Evolutionary conservation across 2,797 vertebrate genomes (phyloP), one percentile per base, ranked within the genome.

Genomic region (Spinibarbus caldwelli): DNA sequence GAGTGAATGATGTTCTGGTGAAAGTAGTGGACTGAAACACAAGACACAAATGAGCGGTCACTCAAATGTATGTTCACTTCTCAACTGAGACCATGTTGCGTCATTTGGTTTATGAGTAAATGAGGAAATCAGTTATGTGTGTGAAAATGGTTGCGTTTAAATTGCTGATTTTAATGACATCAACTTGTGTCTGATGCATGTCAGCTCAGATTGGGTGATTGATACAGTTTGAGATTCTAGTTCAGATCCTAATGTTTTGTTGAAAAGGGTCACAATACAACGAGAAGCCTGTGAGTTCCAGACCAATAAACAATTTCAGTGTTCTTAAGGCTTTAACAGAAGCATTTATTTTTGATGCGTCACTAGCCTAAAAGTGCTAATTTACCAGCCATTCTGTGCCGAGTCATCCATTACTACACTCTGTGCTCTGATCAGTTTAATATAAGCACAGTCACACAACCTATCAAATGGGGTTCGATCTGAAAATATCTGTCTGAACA

Each of bases 1-100:
- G 89, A 96, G 96, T 88, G 4, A 12, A 71, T 57, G 21, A 84
- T 23, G 38, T 34, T 68, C 62, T 79, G 41, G 15, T 15, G 26
- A 43, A 57, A 10, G n/a, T 45, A 31, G 67, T 23, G 15, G n/a
- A 82, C 80, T 36, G 41, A 67, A 76, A 29, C 21, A 47, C 31
- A 73, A 21, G 80, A 45, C 19, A 62, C 52, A 62, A 82, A 41
- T 62, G 68, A 82, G 54, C 29, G 15, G 34, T 43, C 45, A 31
- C 5, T 36, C 31, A 47, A n/a, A 41, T 45, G 10, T 31, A 43
- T 72, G 38, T 15, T 59, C 9, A 57, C 9, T 38, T 57, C 52
- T 43, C 2, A 14, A 26, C 8, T 38, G 73, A 17, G 34, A 57
- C 26, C 23, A 57, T 38, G 23, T 38, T 47, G 15, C 43, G 47